phyloP scores from a whole-genome alignment of 2,888 invertebrate species.

The Scelioninae gen. 1 region DNA sequence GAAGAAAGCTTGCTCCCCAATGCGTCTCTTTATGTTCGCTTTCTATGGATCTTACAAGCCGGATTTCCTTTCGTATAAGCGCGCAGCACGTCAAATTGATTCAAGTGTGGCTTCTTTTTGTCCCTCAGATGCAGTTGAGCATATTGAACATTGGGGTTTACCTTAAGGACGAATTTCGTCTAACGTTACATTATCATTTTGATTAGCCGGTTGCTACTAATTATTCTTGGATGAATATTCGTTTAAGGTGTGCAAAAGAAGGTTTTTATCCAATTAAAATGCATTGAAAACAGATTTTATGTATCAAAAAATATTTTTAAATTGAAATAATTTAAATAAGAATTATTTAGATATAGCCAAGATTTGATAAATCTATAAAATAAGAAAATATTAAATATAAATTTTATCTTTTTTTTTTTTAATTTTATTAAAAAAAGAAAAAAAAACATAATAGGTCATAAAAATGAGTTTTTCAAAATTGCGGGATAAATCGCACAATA shows the following conservation, averaged over 20 bases:
- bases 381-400: too few relatives aligned
- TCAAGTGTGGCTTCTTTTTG: conserved; percentile 80
- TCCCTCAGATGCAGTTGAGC: conserved; percentile 71
- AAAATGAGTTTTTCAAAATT: too few relatives aligned
- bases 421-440: too few relatives aligned
- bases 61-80: conserved; percentile 79
- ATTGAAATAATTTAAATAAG: too few relatives aligned
- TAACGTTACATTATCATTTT: conserved; percentile 34
- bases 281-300: too few relatives aligned
- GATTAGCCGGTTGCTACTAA: too few relatives aligned
- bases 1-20: conserved; percentile 65
- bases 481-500: too few relatives aligned
- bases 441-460: too few relatives aligned
- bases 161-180: conserved; percentile 34
- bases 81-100: conserved; percentile 76
- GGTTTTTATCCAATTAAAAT: not conserved
- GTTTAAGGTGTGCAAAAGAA: not conserved
- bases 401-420: too few relatives aligned
- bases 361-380: too few relatives aligned
- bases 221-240: not conserved
- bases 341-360: too few relatives aligned
- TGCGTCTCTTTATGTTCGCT: conserved; percentile 77
- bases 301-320: too few relatives aligned
- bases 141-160: conserved; percentile 48
- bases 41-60: conserved; percentile 80